Conservation (phyloP, 2,888 invertebrate genomes). For the Chorisops tibialis region DNA sequence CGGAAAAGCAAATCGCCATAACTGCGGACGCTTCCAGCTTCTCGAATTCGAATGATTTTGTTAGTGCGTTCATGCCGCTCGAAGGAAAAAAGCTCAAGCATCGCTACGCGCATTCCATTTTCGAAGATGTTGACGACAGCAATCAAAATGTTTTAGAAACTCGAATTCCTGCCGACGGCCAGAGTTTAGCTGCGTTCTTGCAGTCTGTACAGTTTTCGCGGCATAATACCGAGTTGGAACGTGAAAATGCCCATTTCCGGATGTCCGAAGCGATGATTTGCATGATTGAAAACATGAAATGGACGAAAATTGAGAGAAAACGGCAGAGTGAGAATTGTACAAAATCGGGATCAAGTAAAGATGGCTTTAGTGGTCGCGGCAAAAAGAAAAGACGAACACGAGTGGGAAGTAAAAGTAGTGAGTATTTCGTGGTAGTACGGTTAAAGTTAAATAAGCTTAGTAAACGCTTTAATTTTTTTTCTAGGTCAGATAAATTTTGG, state of each 20-base stretch:
- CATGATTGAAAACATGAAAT: slow-evolving; percentile 73
- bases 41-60: slow-evolving; percentile 38
- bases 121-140: slow-evolving; percentile 52
- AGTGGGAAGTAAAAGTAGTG: slow-evolving; percentile 6
- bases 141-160: slow-evolving; percentile 39
- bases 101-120: slow-evolving; percentile 5
- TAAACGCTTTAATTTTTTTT: neutral
- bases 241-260: slow-evolving; percentile 83
- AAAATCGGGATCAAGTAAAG: neutral
- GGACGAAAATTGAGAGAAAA: slow-evolving; percentile 53
- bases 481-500: slow-evolving; percentile 1
- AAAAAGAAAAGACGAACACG: neutral
- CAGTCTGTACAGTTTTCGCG: slow-evolving; percentile 68
- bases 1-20: neutral
- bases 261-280: slow-evolving; percentile 81
- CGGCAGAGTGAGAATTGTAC: neutral
- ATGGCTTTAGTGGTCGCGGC: neutral
- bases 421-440: no score
- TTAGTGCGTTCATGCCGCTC: slow-evolving; percentile 44
- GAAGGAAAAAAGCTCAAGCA: slow-evolving; percentile 46
- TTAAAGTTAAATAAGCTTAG: neutral
- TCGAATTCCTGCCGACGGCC: slow-evolving; percentile 58
- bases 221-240: slow-evolving; percentile 71
- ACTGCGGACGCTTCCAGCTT: slow-evolving; percentile 12
- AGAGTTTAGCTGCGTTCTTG: slow-evolving; percentile 69